Evolutionary conservation across 2,113 vertebrate species (phyloP).

Genomic region (Sceloporus tristichus): DNA sequence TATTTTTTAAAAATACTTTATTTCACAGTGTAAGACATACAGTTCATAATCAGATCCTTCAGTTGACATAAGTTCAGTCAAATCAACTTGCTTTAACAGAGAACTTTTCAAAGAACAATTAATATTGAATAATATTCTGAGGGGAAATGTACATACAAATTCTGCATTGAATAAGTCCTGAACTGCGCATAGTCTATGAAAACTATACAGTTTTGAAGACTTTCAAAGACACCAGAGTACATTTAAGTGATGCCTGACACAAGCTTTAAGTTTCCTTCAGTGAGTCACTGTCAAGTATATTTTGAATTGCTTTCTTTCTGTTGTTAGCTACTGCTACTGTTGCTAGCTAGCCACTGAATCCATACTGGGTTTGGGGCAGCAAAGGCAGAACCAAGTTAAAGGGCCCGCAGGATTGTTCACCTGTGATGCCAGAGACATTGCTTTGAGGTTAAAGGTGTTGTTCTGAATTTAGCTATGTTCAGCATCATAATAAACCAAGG

Average conservation of each 20-base stretch:
- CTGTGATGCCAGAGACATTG: not conserved
- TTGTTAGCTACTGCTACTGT: not conserved
- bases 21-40: too few relatives aligned
- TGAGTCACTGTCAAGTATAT: not conserved
- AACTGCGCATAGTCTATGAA: too few relatives aligned
- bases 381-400: not conserved
- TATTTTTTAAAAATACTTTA: too few relatives aligned
- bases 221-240: not conserved
- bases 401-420: not conserved
- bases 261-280: not conserved
- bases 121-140: too few relatives aligned
- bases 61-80: too few relatives aligned
- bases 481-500: not conserved
- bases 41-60: too few relatives aligned
- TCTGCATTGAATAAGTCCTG: too few relatives aligned
- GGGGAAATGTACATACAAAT: too few relatives aligned
- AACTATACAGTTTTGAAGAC: too few relatives aligned
- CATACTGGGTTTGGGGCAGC: not conserved
- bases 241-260: not conserved
- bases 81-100: too few relatives aligned
- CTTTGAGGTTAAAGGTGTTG: not conserved
- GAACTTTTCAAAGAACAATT: too few relatives aligned
- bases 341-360: not conserved
- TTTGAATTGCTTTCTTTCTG: not conserved
- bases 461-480: not conserved